phyloP scores from a whole-genome alignment of 2,113 vertebrate genomes.

The Pterocles orientalis region DNA sequence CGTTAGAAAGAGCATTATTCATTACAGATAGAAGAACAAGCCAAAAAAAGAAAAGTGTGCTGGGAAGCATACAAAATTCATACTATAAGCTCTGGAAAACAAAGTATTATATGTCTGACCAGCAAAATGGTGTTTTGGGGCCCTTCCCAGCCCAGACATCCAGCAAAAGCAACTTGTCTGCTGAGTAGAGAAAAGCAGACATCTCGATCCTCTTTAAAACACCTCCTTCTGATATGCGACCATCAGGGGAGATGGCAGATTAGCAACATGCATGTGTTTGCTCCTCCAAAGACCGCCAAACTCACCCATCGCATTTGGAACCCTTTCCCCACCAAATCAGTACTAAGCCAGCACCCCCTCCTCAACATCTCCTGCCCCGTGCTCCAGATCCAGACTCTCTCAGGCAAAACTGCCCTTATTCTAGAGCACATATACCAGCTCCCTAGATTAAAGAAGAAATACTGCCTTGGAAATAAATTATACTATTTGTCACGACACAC shows the following conservation, averaged over 20 bases:
- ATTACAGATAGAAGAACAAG: neutral
- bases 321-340: neutral
- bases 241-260: neutral
- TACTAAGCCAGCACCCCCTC: neutral
- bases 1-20: neutral
- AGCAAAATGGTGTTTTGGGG: neutral
- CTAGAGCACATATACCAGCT: neutral
- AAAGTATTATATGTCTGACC: neutral
- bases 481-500: constrained; percentile 50
- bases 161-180: neutral
- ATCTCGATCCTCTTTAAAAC: neutral
- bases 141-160: neutral
- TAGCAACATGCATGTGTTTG: neutral
- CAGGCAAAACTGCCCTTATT: neutral
- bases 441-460: constrained; percentile 15
- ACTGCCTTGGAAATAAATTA: constrained; percentile 32
- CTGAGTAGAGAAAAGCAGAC: neutral
- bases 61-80: neutral
- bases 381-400: neutral
- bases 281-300: neutral
- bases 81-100: neutral
- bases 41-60: neutral
- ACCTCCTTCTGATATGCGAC: neutral
- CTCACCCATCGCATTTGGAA: neutral
- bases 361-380: neutral